Evolutionary conservation across 1,140 invertebrate genomes (phyloP), one percentile per base, ranked within the genome.

Genomic region (Drosophila ambigua): DNA sequence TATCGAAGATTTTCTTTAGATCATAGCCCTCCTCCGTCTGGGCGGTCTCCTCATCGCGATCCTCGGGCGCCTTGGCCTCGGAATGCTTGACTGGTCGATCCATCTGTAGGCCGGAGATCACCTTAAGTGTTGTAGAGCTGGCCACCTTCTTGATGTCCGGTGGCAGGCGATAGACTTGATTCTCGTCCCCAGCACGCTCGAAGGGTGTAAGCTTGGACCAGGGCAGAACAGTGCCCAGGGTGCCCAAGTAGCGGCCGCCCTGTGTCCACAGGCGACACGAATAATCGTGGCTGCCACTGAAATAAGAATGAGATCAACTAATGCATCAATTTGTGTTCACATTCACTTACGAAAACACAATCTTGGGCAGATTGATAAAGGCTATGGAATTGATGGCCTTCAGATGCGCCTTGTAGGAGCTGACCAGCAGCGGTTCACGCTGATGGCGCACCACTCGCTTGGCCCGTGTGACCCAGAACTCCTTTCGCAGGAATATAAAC

Each of bases 401-500:
- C 13, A 94, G 80, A 49, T 91, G 91, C 95, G 95, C 95, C 69
- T 94, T 93, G 80, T 93, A 94, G 53, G 94, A 94, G 82, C 93
- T 95, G 13, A 96, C 92, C 45, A 97, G 92, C 49, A 95, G 78
- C 2, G 96, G 96, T 50, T 93, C 90, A 0, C 92, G 89, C 91
- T 95, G 95, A 80, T 93, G 88, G 61, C 92, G 92, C 20, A 93
- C 92, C 46, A 93, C 92, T 72, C 94, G 92, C 91, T 95, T 95
- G 35, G 95, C 95, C 57, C 95, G 92, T 2, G 95, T 94, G 50
- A 93, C 68, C 50, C 94, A 91, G 55, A 93, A 92, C 63, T 95
- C 94, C 43, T 93, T 93, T 93, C 94, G 94, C 88, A 96, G 85
- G 90, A 96, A 96, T 65, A 95, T 94, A 91, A 96, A 96, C 77